phyloP scores from a whole-genome alignment of 2,888 invertebrate genomes.

The Trilocha varians region DNA sequence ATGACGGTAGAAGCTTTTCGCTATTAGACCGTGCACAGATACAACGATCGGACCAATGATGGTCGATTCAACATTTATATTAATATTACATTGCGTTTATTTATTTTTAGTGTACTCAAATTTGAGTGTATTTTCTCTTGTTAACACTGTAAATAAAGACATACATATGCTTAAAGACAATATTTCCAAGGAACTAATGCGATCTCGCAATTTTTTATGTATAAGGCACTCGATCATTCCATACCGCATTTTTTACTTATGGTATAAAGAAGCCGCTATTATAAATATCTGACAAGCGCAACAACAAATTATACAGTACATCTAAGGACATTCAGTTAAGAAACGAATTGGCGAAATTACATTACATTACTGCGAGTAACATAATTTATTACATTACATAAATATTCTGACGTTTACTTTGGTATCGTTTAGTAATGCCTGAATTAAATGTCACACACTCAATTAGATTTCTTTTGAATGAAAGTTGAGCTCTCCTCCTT shows the following conservation, averaged over 20 bases:
- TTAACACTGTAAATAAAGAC: too few species aligned
- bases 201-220: not conserved
- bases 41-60: too few species aligned
- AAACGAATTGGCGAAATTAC: slow-evolving; percentile 14
- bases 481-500: too few species aligned
- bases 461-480: not conserved
- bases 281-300: not conserved
- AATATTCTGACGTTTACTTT: slow-evolving; percentile 24
- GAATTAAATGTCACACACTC: slow-evolving; percentile 17
- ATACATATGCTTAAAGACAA: not conserved
- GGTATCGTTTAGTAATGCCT: slow-evolving; percentile 19
- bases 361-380: too few species aligned
- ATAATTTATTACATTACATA: slow-evolving; percentile 18
- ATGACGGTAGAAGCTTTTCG: too few species aligned
- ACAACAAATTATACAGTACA: slow-evolving; percentile 29
- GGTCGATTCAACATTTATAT: too few species aligned
- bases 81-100: too few species aligned
- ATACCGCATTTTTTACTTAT: not conserved
- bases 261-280: slow-evolving; percentile 7
- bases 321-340: slow-evolving; percentile 21
- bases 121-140: too few species aligned
- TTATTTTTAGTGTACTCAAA: too few species aligned
- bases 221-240: not conserved
- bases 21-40: too few species aligned
- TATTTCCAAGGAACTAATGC: not conserved